These are phyloP conservation scores for Drosophila buzzatii DNA, from an alignment of 2,888 invertebrate species.

Conservation along the genomic window DNA sequence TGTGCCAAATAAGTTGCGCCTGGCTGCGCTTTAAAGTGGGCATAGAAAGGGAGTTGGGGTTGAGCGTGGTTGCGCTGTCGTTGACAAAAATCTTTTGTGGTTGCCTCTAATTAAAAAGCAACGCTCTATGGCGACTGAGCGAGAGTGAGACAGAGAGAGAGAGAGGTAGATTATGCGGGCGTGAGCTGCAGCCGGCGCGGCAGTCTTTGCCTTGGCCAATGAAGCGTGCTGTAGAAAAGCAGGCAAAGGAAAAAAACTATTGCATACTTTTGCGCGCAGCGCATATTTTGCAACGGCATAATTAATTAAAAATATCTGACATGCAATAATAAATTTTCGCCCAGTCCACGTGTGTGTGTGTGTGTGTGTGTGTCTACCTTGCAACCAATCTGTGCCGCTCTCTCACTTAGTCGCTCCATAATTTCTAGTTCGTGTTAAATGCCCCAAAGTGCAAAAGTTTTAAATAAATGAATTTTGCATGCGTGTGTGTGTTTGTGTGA, in stretches of 20 bases:
- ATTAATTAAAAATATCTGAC: constrained; percentile 78
- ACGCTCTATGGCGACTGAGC: constrained; percentile 2
- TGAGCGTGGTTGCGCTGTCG: constrained; percentile 34
- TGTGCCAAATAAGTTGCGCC: constrained; percentile 57
- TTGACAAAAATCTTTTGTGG: constrained; percentile 77
- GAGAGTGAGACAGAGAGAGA: not conserved
- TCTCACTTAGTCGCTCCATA: not conserved
- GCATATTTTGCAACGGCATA: constrained; percentile 73
- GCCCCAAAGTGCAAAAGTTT: constrained; percentile 70
- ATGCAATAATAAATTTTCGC: constrained; percentile 72
- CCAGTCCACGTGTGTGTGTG: constrained; percentile 22
- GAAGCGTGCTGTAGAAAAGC: constrained; percentile 42
- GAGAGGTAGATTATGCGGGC: not conserved
- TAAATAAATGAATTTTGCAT: constrained; percentile 71
- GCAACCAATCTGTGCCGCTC: not conserved
- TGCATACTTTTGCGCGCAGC: constrained; percentile 72
- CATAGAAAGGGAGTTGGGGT: constrained; percentile 8
- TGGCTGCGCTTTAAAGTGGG: constrained; percentile 49
- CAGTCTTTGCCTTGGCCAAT: constrained; percentile 60
- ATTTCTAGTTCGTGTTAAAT: constrained; percentile 39
- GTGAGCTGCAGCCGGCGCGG: constrained; percentile 10
- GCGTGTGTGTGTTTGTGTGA: constrained; percentile 13
- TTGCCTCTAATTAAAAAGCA: constrained; percentile 75
- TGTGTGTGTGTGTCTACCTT: constrained; percentile 2
- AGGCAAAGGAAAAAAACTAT: constrained; percentile 51